phyloP scores from a whole-genome alignment of 1,140 invertebrate species.

The Hyphantria cunea region DNA sequence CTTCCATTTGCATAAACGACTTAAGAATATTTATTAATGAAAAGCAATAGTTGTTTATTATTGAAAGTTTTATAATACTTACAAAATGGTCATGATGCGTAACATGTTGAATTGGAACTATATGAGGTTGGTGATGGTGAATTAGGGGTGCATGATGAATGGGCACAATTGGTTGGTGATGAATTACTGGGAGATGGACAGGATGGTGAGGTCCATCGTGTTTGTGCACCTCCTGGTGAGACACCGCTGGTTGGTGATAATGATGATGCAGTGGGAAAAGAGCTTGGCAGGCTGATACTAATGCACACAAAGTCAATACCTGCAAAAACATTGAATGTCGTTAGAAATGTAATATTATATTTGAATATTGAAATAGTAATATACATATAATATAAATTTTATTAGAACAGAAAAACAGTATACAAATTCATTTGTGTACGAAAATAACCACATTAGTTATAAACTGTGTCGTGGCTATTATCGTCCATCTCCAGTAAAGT shows the following conservation, averaged over 20 bases:
- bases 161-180: slow-evolving; percentile 1
- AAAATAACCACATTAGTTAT: too few relatives aligned
- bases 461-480: too few relatives aligned
- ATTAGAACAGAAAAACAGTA: too few relatives aligned
- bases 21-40: too few relatives aligned
- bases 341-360: neutral
- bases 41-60: too few relatives aligned
- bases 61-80: slow-evolving; percentile 41
- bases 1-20: too few relatives aligned
- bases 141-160: slow-evolving; percentile 8
- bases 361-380: too few relatives aligned
- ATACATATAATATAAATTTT: too few relatives aligned
- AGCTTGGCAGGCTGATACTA: slow-evolving; percentile 60
- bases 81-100: slow-evolving; percentile 72
- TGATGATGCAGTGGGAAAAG: slow-evolving; percentile 65
- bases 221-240: slow-evolving; percentile 65
- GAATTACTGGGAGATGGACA: slow-evolving; percentile 32
- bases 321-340: slow-evolving; percentile 22
- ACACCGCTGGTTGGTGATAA: slow-evolving; percentile 63
- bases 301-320: slow-evolving; percentile 39
- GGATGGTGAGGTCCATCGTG: slow-evolving; percentile 60
- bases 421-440: too few relatives aligned
- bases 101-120: slow-evolving; percentile 39
- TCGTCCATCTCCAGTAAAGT: too few relatives aligned
- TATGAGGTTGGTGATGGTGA: neutral